Evolutionary conservation across 2,888 invertebrate genomes (phyloP).

Genomic region (Apamea monoglypha): DNA sequence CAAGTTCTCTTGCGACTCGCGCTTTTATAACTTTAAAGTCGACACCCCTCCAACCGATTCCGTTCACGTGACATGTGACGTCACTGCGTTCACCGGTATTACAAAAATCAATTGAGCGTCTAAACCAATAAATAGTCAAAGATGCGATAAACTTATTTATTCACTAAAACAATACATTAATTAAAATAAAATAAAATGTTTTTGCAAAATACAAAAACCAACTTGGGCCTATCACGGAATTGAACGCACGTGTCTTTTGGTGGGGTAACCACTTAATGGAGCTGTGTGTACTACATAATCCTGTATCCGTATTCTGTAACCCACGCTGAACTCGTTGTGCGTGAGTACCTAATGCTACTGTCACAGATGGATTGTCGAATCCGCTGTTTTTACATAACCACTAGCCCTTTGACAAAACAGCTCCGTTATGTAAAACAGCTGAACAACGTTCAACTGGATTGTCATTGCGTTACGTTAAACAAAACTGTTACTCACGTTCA

Average conservation of each 20-base stretch:
- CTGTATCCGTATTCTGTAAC: constrained; percentile 39
- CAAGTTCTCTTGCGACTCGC: no score
- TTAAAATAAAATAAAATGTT: background rate
- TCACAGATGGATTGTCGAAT: background rate
- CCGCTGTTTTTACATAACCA: background rate
- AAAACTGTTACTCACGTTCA: background rate
- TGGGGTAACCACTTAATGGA: background rate
- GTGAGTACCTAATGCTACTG: constrained; percentile 56
- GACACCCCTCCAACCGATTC: no score
- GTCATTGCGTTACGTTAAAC: background rate
- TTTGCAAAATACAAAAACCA: background rate
- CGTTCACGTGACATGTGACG: no score
- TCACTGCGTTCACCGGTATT: no score
- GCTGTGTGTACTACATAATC: constrained; percentile 21
- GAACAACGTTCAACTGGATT: background rate
- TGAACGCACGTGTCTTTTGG: no score
- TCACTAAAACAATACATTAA: background rate
- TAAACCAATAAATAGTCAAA: no score
- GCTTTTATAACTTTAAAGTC: no score
- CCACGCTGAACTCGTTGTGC: constrained; percentile 29
- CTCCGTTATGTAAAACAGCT: background rate
- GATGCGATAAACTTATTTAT: no score
- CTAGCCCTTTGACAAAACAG: background rate
- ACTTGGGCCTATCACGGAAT: background rate
- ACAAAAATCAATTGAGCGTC: no score